A percentile compares a stretch with the other conserved stretches of the same genome.
These are phyloP conservation scores for Xestia sexstrigata DNA, from an alignment of 2,888 invertebrate species.

Conservation along the genomic window DNA sequence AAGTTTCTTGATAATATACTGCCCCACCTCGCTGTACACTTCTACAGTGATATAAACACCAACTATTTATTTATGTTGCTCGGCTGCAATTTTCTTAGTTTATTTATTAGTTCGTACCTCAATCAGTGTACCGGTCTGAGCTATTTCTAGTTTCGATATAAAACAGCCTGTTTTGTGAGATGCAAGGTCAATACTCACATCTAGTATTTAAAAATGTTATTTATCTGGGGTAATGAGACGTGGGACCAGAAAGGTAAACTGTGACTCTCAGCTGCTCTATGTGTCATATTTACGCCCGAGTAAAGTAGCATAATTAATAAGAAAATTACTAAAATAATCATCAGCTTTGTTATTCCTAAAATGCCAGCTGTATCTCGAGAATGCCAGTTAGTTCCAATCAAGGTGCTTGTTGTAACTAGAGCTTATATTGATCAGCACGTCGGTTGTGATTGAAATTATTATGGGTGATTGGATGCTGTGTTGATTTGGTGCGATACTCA, in stretches of 20 bases:
- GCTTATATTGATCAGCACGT: not conserved
- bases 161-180: conserved; percentile 28
- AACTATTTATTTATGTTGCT: conserved; percentile 38
- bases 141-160: conserved; percentile 28
- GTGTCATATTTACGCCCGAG: too few relatives aligned
- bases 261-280: too few relatives aligned
- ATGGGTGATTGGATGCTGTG: not conserved
- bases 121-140: conserved; percentile 25
- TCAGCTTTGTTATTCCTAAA: not conserved
- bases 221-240: not conserved
- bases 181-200: conserved; percentile 4
- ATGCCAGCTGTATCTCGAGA: not conserved
- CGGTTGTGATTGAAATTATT: conserved; percentile 8
- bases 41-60: conserved; percentile 30
- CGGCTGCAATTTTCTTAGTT: conserved; percentile 35
- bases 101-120: conserved; percentile 42
- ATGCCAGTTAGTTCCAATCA: not conserved
- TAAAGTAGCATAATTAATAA: not conserved
- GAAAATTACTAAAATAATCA: not conserved
- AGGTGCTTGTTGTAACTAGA: not conserved
- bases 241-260: not conserved
- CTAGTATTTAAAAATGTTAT: conserved; percentile 15
- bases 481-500: not conserved
- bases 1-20: not conserved
- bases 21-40: not conserved